phyloP scores from a whole-genome alignment of 2,797 vertebrate species.

The Anguilla marmorata region DNA sequence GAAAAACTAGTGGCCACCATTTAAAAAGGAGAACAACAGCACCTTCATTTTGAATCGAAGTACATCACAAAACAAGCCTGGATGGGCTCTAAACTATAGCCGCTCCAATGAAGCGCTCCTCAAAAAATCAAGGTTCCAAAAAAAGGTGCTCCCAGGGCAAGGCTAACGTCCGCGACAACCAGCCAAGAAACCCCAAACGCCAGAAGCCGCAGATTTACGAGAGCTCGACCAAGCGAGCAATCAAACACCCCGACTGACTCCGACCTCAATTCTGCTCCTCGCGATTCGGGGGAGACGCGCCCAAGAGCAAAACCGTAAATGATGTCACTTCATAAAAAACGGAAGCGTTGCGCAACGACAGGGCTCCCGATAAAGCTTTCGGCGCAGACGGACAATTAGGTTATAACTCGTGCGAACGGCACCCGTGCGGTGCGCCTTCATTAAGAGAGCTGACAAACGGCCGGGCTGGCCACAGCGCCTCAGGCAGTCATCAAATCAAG shows the following conservation, averaged over 20 bases:
- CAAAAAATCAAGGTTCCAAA: not conserved
- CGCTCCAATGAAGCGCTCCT: not conserved
- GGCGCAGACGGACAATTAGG: slow-evolving; percentile 54
- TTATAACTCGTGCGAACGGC: slow-evolving; percentile 21
- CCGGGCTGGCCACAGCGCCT: not conserved
- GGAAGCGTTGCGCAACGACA: not conserved
- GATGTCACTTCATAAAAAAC: not conserved
- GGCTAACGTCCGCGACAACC: not conserved
- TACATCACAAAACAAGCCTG: not conserved
- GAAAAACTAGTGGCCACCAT: slow-evolving; percentile 29
- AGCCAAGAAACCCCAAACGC: not conserved
- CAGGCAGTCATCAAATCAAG: slow-evolving; percentile 29
- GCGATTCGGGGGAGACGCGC: not conserved
- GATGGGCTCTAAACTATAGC: not conserved
- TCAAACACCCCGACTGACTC: not conserved
- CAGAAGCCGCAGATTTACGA: not conserved
- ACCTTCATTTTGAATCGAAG: not conserved
- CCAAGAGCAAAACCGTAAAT: not conserved
- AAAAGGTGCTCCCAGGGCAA: not conserved
- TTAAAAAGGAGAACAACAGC: not conserved
- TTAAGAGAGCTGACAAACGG: not conserved
- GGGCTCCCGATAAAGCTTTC: slow-evolving; percentile 23
- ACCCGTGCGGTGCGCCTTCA: not conserved
- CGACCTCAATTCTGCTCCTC: not conserved
- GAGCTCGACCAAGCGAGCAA: not conserved